Conservation (phyloP, 2,113 vertebrate genomes). For the Ascaphus truei region DNA sequence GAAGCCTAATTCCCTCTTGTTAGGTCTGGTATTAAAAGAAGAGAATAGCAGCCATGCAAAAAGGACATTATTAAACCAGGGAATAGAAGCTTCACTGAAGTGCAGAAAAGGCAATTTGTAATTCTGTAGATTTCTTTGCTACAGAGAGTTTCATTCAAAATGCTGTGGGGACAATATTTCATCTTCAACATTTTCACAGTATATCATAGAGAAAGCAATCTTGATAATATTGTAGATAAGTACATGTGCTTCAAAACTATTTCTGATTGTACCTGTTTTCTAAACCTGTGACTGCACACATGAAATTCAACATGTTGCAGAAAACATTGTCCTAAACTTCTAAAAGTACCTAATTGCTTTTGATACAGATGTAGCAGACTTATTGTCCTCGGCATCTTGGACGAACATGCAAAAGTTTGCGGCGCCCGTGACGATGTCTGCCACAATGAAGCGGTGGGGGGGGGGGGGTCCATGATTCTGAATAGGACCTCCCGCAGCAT, state of each 20-base stretch:
- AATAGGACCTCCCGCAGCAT: too few relatives aligned
- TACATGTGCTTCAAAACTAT: neutral
- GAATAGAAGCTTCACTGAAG: constrained; percentile 27
- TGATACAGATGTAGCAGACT: too few relatives aligned
- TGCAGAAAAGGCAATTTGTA: constrained; percentile 35
- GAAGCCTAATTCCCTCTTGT: constrained; percentile 30
- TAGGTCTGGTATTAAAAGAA: constrained; percentile 32
- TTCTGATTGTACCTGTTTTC: neutral
- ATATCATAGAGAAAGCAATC: neutral
- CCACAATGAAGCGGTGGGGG: too few relatives aligned
- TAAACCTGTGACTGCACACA: too few relatives aligned
- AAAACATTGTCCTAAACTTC: too few relatives aligned
- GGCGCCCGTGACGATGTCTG: too few relatives aligned
- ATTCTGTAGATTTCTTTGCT: constrained; percentile 29
- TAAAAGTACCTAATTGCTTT: too few relatives aligned
- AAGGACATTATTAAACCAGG: constrained; percentile 31
- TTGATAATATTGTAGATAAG: neutral
- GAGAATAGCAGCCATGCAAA: constrained; percentile 29
- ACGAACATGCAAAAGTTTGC: too few relatives aligned
- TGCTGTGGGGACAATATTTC: constrained; percentile 30
- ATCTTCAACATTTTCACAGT: constrained; percentile 17
- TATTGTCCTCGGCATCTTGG: too few relatives aligned
- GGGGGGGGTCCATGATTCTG: too few relatives aligned
- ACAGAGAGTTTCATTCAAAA: constrained; percentile 14
- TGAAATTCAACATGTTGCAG: too few relatives aligned